Evolutionary conservation across 2,797 vertebrate genomes (phyloP), one percentile per base, ranked within the genome.

Genomic region (Nothura maculosa): DNA sequence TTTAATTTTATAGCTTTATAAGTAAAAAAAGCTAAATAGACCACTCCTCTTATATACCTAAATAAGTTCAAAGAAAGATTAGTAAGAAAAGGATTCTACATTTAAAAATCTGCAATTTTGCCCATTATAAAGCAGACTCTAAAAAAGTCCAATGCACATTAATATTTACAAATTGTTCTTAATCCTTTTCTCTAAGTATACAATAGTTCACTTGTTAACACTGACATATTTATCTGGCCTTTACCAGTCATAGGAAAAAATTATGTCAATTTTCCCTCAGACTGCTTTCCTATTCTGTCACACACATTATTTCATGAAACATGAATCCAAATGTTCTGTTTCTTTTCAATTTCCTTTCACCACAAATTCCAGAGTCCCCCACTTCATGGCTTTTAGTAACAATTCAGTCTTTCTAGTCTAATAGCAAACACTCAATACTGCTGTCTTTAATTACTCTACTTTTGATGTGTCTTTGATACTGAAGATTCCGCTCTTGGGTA

Each of bases 291-390:
- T 97, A 97, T 96, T 96, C 98, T 98, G 98, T 98, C 98, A 98
- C 98, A 98, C 97, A 97, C 98, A 98, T 98, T 98, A 98, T 98
- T 99, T 98, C 97, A 98, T 98, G 98, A 98, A 98, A 99, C 98
- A 97, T 95, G 98, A 98, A 97, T 97, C 98, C 96, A 96, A 98
- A 97, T 97, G 98, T 98, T 98, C 98, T 97, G 98, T 98, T 98
- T 98, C 98, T 98, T 98, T 98, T 98, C 98, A 98, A 98, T 98
- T 98, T 98, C 98, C 98, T 98, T 98, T 98, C 98, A 98, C 97
- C 97, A 98, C 97, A 98, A 98, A 97, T 98, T 97, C 97, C 97
- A 96, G 96, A 98, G 96, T 97, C 97, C 94, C 94, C 81, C 68
- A 94, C 94, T 97, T 93, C 95, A 97, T 91, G 89, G 94, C 91